phyloP scores from a whole-genome alignment of 2,888 invertebrate genomes.

The Eumerus sabulonum region DNA sequence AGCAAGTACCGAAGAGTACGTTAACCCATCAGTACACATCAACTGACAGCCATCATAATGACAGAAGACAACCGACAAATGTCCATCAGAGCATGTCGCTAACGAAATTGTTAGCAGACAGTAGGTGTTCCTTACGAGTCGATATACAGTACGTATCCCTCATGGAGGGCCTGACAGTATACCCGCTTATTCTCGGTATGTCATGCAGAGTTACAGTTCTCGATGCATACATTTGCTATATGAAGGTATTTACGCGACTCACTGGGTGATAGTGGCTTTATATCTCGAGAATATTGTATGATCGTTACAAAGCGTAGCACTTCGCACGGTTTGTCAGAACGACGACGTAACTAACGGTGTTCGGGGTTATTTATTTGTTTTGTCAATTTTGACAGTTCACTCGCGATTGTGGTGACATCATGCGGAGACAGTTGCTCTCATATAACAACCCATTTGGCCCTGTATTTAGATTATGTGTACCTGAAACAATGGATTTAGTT shows the following conservation, averaged over 20 bases:
- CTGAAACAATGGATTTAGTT: not conserved
- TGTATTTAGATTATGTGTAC: not conserved
- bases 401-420: conserved; percentile 35
- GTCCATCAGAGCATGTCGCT: conserved; percentile 60
- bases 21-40: conserved; percentile 54
- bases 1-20: conserved; percentile 59
- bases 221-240: conserved; percentile 40
- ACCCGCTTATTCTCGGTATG: conserved; percentile 10
- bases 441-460: conserved; percentile 44
- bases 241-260: conserved; percentile 23
- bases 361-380: not conserved
- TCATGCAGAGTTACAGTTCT: conserved; percentile 51
- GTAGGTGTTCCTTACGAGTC: conserved; percentile 32
- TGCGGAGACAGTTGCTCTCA: conserved; percentile 41
- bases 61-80: conserved; percentile 13
- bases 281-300: conserved; percentile 46
- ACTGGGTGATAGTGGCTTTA: conserved; percentile 19
- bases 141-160: conserved; percentile 30
- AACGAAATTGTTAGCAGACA: conserved; percentile 1
- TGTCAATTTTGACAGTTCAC: conserved; percentile 58
- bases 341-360: too few species aligned
- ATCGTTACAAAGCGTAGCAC: conserved; percentile 15
- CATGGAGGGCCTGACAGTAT: not conserved
- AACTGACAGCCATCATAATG: too few species aligned
- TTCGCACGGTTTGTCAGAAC: conserved; percentile 2